Evolutionary conservation across 2,888 invertebrate genomes (phyloP).

Genomic region (Eupsilia transversa): DNA sequence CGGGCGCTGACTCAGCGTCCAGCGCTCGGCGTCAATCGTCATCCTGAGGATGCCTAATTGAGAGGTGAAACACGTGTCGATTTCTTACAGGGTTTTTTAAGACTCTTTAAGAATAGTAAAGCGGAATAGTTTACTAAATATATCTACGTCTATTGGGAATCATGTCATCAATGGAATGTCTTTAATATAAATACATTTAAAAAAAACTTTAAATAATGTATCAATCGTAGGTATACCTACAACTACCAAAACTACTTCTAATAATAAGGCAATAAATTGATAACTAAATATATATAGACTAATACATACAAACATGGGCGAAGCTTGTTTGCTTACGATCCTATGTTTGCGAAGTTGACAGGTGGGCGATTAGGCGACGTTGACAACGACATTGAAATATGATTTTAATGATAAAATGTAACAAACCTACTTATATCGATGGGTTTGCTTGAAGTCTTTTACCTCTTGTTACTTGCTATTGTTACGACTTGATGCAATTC

Average conservation of each 20-base stretch:
- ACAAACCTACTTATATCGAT: conserved; percentile 8
- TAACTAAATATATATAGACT: conserved; percentile 58
- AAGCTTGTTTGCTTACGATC: conserved; percentile 75
- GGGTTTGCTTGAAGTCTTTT: neutral
- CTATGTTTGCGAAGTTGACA: conserved; percentile 75
- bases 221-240: neutral
- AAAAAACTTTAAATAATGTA: conserved; percentile 12
- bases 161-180: too few species aligned
- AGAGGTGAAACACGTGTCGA: too few species aligned
- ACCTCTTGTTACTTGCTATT: neutral
- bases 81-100: too few species aligned
- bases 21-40: too few species aligned
- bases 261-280: conserved; percentile 64
- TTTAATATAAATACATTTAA: too few species aligned
- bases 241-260: conserved; percentile 38
- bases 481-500: neutral
- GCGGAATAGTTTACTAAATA: too few species aligned
- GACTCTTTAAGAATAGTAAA: too few species aligned
- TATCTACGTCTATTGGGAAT: too few species aligned
- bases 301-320: conserved; percentile 60
- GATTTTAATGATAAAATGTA: conserved; percentile 68
- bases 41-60: too few species aligned
- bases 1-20: too few species aligned
- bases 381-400: conserved; percentile 73
- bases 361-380: conserved; percentile 77